A percentile compares a stretch with the other conserved stretches of the same genome.
Conservation (phyloP, 1,140 invertebrate genomes). For the Bombus pyrosoma region DNA sequence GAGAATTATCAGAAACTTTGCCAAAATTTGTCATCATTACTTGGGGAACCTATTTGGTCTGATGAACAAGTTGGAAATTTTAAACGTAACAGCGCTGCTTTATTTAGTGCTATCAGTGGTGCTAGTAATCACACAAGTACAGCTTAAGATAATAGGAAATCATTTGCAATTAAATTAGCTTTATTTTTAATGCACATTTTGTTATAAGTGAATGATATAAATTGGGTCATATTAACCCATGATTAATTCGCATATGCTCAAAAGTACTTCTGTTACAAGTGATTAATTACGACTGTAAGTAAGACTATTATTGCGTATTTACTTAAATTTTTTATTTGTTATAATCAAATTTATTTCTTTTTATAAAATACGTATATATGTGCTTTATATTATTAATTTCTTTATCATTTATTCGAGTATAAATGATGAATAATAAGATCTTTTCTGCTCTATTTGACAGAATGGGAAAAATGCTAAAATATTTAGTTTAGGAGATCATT, state of each 20-base stretch:
- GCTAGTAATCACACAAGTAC: conserved; percentile 86
- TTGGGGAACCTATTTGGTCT: conserved; percentile 87
- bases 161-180: conserved; percentile 18
- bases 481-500: neutral
- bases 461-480: neutral
- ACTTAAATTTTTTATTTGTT: neutral
- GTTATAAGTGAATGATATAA: conserved; percentile 24
- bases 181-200: conserved; percentile 19
- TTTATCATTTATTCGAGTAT: neutral
- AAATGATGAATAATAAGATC: neutral
- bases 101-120: conserved; percentile 88
- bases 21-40: conserved; percentile 87
- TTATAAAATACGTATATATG: neutral
- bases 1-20: conserved; percentile 94
- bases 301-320: neutral
- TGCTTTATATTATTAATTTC: neutral
- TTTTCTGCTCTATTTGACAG: neutral
- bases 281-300: conserved; percentile 12
- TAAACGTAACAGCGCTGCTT: conserved; percentile 86
- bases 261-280: conserved; percentile 15
- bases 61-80: conserved; percentile 85
- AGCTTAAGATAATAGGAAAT: conserved; percentile 78
- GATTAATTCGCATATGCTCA: conserved; percentile 27
- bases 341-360: conserved; percentile 8
- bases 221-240: conserved; percentile 9